A percentile compares a stretch with the other conserved stretches of the same genome.
These are phyloP conservation scores for Teleiodes luculella DNA, from an alignment of 2,888 invertebrate genomes.

Conservation along the genomic window DNA sequence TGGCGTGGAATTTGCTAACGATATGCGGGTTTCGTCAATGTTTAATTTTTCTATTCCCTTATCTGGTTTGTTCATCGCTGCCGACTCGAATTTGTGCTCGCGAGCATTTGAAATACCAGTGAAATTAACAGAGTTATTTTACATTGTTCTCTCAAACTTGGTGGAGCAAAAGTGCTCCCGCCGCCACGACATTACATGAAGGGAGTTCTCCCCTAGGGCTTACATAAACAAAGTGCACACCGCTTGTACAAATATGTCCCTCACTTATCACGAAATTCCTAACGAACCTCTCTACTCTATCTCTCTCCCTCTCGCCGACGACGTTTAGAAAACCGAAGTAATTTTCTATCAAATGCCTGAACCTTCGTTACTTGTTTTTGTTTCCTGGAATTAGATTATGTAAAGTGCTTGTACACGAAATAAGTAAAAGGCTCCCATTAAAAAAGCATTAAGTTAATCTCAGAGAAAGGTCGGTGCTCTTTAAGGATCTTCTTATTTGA, in stretches of 20 bases:
- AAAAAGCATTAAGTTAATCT: neutral
- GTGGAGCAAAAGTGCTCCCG: neutral
- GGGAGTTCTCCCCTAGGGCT: neutral
- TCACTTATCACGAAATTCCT: constrained; percentile 15
- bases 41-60: constrained; percentile 4
- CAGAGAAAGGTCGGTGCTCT: neutral
- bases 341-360: constrained; percentile 1
- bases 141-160: neutral
- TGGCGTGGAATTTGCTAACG: constrained; percentile 5
- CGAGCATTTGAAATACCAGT: neutral
- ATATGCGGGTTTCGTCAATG: neutral
- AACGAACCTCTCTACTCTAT: neutral
- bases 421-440: neutral
- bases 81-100: neutral
- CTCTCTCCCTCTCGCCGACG: neutral
- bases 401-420: neutral
- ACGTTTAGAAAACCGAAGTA: neutral
- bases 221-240: constrained; percentile 22
- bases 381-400: neutral
- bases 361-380: neutral
- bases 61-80: neutral
- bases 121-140: neutral
- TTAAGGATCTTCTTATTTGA: no score
- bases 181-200: neutral
- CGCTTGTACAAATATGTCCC: constrained; percentile 26